A percentile compares a stretch with the other conserved stretches of the same genome.
Conservation (phyloP, 2,113 vertebrate genomes). For the Cynopterus brachyotis region DNA sequence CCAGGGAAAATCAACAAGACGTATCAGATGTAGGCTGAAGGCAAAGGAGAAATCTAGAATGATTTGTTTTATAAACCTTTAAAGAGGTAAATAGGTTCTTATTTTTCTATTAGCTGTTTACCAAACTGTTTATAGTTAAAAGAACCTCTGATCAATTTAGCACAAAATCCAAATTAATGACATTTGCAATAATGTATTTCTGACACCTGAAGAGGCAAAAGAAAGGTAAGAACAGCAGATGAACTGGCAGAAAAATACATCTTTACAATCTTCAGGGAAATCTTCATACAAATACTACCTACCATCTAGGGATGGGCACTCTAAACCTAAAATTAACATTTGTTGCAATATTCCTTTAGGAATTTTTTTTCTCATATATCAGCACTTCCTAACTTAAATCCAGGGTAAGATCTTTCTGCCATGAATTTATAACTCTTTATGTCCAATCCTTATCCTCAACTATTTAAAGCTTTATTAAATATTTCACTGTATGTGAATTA, state of each 20-base stretch:
- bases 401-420: not conserved
- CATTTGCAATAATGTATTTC: not conserved
- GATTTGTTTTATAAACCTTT: not conserved
- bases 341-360: not conserved
- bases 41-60: not conserved
- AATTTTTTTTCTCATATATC: not conserved
- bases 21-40: not conserved
- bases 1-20: not conserved
- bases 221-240: not conserved
- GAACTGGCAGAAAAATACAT: not conserved
- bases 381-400: not conserved
- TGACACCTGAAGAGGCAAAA: not conserved
- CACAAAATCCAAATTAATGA: slow-evolving; percentile 4
- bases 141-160: not conserved
- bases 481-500: not conserved
- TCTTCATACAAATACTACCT: not conserved
- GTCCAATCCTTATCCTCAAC: not conserved
- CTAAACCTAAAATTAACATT: not conserved
- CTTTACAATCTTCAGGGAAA: not conserved
- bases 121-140: not conserved
- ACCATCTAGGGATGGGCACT: not conserved
- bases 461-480: not conserved
- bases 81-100: not conserved
- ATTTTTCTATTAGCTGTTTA: not conserved
- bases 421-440: not conserved